Base-by-base conservation (phyloP, 2,888 invertebrate genomes). In the Campoletis raptor region DNA sequence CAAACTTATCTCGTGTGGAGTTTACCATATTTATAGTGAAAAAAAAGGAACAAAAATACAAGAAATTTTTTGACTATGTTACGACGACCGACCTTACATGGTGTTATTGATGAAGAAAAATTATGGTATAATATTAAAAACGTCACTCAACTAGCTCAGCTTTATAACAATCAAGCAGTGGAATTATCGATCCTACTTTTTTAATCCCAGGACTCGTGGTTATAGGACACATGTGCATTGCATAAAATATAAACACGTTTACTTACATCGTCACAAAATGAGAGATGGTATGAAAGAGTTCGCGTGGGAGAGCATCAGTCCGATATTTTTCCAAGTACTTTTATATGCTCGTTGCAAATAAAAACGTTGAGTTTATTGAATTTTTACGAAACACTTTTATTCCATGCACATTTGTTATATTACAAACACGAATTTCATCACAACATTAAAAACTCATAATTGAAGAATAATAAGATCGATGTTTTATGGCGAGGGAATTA, bases 201-300 rank as follows among this genome's bases (percentile, higher is more conserved):
- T 40, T 54, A 83, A 78, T 83, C 66, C 73, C 40, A 66, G 37
- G 48, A 66, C 30, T 45, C 52, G 30, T 12, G 61, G 7, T 12
- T 30, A 30, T 61, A 42, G 24, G 24, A 18, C 24, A 24, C 24
- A 15, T 24, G 15, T 15, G 3, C 9, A 30, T 37, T 5, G 45
- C 45, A 73, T 72, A 48, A 36, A 72, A 57, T 61, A 24, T 24
- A 57, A 72, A 57, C 24, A 79, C 24, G 42, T 24, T 36, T 78
- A 86, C 85, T 83, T 48, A 83, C 85, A 72, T 83, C 66, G 83
- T 77, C 73, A 83, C 85, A 72, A 72, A 67, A 48, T 80, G 57
- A 54, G 66, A 83, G 66, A 83, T 72, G 36, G 40, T 40, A 21
- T 67, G 40, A 61, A 66, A 66, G 37, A 72, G 12, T 64, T 64